Evolutionary conservation across 2,888 invertebrate genomes (phyloP), one percentile per base, ranked within the genome.

Genomic region (Philopedon plagiatum): DNA sequence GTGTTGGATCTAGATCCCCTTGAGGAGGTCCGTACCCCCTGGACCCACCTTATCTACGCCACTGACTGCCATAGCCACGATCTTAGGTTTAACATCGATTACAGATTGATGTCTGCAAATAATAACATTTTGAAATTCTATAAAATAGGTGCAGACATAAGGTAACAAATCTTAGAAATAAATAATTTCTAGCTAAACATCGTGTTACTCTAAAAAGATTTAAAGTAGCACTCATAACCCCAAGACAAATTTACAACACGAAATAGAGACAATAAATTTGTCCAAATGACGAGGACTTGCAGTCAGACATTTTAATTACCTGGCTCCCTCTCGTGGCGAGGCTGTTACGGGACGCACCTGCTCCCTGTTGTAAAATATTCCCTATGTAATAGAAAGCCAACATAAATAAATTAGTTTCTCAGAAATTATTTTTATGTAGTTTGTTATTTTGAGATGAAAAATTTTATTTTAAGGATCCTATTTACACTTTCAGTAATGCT

Each of bases 261-360:
- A 81, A 81, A 81, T 81, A 81, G 80, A 78, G 80, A 81, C 83
- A 77, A 84, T 84, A 84, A 84, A 84, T 84, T 84, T 66, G 54
- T 46, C 18, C 29, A 80, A 81, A 81, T 82, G 82, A 82, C 82
- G 81, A 83, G 81, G 80, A 81, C 80, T 81, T 79, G 81, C 81
- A 75, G 77, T 80, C 78, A 82, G 84, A 85, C 84, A 83, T 84
- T 85, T 85, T 85, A 85, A 85, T 85, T 85, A 85, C 83, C 78
- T 77, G 75, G 76, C 76, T 77, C 81, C 81, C 80, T 78, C 77
- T 77, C 65, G 74, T 75, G 78, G 71, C 63, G 63, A 76, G 71
- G 74, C 74, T 75, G 78, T 78, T 76, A 77, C 44, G 32, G 46
- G 26, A 23, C 5, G 39, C 81, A 81, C 80, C 81, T 80, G 80